Evolutionary conservation across 1,140 invertebrate species (phyloP).

Genomic region (Aphelenchoides fujianensis): DNA sequence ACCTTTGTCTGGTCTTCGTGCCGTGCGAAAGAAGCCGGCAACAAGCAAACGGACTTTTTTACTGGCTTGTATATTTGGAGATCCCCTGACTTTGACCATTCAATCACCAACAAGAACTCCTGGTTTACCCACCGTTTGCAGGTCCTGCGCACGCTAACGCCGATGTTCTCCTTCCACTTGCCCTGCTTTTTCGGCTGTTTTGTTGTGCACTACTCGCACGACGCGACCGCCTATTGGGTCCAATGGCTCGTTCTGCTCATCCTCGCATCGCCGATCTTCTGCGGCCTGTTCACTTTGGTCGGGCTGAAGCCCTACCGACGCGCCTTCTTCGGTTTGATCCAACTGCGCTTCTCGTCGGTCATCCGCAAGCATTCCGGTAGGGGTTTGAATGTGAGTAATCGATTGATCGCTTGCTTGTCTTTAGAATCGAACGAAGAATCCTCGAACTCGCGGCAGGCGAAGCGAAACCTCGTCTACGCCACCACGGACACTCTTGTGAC

Average conservation of each 20-base stretch:
- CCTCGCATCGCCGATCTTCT: background rate
- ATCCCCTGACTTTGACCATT: too few species aligned
- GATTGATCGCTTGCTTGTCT: too few species aligned
- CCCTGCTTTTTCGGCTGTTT: slow-evolving; percentile 6
- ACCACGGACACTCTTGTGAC: too few species aligned
- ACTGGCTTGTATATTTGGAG: too few species aligned
- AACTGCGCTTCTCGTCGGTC: background rate
- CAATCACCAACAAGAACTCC: too few species aligned
- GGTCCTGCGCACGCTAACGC: background rate
- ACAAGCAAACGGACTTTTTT: too few species aligned
- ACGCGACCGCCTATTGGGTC: background rate
- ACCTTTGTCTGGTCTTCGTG: background rate
- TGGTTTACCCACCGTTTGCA: too few species aligned
- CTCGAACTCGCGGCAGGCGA: too few species aligned
- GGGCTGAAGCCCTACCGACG: background rate
- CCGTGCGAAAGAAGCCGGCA: background rate
- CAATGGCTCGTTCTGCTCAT: background rate
- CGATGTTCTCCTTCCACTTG: background rate
- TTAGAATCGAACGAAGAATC: too few species aligned
- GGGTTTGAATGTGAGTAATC: too few species aligned
- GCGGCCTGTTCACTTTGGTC: background rate
- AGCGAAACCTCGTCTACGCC: too few species aligned
- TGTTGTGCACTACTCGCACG: background rate
- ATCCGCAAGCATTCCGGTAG: too few species aligned
- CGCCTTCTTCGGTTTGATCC: background rate